Evolutionary conservation across 2,113 vertebrate species (phyloP).

Genomic region (Verasper variegatus): DNA sequence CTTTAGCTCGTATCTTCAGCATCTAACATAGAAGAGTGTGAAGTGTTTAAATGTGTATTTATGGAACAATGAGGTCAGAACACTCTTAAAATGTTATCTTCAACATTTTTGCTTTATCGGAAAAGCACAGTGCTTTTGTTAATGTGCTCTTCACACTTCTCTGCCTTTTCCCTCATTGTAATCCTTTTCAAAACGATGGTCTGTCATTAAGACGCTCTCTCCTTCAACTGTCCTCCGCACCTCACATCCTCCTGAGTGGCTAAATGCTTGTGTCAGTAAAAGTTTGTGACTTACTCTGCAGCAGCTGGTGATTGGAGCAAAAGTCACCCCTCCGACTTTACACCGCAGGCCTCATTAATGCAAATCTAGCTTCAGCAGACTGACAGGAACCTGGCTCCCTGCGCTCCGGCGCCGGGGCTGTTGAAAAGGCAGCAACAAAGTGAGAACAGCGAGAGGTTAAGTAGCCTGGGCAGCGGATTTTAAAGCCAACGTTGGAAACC

Average conservation of each 20-base stretch:
- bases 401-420: conserved; percentile 22
- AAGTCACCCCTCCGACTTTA: conserved; percentile 65
- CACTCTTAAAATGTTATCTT: no score
- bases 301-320: conserved; percentile 62
- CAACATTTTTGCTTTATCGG: no score
- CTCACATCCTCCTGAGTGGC: conserved; percentile 44
- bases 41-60: no score
- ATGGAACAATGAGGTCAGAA: no score
- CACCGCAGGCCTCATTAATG: conserved; percentile 77
- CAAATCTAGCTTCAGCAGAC: conserved; percentile 73
- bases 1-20: no score
- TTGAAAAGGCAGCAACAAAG: conserved; percentile 47
- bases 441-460: conserved; percentile 58
- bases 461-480: conserved; percentile 39
- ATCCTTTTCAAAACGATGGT: no score
- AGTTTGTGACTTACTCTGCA: conserved; percentile 65
- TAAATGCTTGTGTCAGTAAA: conserved; percentile 72
- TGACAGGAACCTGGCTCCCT: conserved; percentile 65
- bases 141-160: neutral
- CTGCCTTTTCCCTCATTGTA: neutral
- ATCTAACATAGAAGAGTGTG: no score
- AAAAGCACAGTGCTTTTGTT: no score
- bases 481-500: conserved; percentile 4
- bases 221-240: conserved; percentile 43
- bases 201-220: conserved; percentile 7